These are phyloP conservation scores for Platorchestia sp. DNA, from an alignment of 1,140 invertebrate genomes.

Conservation along the genomic window DNA sequence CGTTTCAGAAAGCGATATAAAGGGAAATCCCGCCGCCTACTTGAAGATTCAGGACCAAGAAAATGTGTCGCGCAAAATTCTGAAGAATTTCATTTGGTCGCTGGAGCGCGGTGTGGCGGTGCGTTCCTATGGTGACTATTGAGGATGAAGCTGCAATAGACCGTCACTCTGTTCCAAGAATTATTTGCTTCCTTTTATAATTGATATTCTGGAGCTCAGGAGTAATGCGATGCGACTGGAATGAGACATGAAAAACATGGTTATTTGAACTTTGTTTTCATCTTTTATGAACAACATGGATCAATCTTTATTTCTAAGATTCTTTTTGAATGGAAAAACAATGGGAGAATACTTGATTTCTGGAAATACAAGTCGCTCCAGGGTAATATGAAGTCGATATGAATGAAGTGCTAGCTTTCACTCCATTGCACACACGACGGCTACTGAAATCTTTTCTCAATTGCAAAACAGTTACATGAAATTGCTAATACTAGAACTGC, in stretches of 20 bases:
- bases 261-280: not conserved
- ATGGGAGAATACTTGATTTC: too few species aligned
- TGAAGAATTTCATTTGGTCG: not conserved
- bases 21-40: not conserved
- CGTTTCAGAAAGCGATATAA: not conserved
- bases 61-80: not conserved
- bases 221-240: not conserved
- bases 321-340: too few species aligned
- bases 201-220: not conserved
- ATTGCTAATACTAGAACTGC: too few species aligned
- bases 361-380: too few species aligned
- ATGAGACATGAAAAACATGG: not conserved
- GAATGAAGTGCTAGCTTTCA: too few species aligned
- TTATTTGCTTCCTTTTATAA: too few species aligned
- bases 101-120: not conserved
- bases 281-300: too few species aligned
- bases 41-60: not conserved
- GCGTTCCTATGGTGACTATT: not conserved
- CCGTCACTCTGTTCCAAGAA: not conserved
- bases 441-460: too few species aligned
- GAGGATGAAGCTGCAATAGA: not conserved
- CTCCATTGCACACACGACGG: too few species aligned
- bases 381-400: too few species aligned
- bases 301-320: too few species aligned
- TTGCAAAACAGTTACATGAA: too few species aligned